Evolutionary conservation across 2,888 invertebrate genomes (phyloP).

Genomic region (Imbricaverruca yamaguchii): DNA sequence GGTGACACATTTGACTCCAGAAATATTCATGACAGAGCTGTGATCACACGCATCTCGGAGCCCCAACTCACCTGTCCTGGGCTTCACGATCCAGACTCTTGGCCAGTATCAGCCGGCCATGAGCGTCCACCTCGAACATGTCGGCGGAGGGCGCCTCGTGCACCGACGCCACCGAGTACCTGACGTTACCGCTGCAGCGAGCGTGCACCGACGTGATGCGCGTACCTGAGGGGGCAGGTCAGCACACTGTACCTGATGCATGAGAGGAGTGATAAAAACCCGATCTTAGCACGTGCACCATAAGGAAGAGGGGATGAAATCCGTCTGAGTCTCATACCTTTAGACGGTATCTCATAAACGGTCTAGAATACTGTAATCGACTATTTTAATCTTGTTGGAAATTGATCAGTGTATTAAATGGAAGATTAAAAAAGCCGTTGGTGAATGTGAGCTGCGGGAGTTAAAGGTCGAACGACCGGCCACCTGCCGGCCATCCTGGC

Average conservation of each 20-base stretch:
- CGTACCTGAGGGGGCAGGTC: background rate
- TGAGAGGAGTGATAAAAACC: no score
- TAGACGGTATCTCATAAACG: no score
- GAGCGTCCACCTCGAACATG: conserved; percentile 10
- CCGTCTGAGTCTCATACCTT: no score
- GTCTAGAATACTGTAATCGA: no score
- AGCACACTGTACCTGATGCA: conserved; percentile 37
- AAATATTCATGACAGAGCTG: conserved; percentile 52
- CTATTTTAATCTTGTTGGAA: no score
- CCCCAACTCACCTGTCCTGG: conserved; percentile 78
- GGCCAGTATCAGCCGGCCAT: conserved; percentile 7
- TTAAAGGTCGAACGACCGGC: no score
- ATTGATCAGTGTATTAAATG: no score
- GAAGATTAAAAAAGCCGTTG: no score
- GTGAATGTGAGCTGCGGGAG: no score
- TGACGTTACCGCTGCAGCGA: background rate
- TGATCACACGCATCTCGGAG: conserved; percentile 74
- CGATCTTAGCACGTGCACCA: no score
- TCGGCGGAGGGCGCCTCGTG: background rate
- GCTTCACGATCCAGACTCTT: conserved; percentile 50
- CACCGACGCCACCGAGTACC: background rate
- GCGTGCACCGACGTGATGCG: background rate
- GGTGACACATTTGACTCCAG: conserved; percentile 40
- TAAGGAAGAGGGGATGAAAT: no score
- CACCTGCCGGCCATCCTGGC: no score